These are phyloP conservation scores for Lapara coniferarum DNA, from an alignment of 2,888 invertebrate species.

Conservation along the genomic window DNA sequence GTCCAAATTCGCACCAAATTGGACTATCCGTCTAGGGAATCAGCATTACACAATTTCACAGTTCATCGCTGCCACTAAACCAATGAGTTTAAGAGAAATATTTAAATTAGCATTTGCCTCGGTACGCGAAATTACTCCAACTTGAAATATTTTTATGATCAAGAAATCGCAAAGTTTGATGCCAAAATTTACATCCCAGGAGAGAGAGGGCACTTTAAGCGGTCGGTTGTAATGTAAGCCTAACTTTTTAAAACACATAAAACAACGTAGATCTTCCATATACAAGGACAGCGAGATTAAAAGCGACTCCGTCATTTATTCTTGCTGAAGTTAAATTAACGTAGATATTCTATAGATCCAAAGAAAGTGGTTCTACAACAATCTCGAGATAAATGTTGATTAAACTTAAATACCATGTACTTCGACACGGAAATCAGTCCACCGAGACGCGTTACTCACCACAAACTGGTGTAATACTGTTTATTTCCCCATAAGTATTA, in stretches of 20 bases:
- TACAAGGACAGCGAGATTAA: too few relatives aligned
- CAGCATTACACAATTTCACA: too few relatives aligned
- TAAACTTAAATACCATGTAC: constrained; percentile 14
- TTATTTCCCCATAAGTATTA: background rate
- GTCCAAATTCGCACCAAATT: too few relatives aligned
- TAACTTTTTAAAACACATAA: too few relatives aligned
- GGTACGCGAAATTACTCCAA: background rate
- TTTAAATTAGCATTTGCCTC: too few relatives aligned
- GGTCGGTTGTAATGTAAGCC: background rate
- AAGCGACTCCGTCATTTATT: too few relatives aligned
- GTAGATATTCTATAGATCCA: background rate
- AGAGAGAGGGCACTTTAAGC: background rate
- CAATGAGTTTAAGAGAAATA: too few relatives aligned
- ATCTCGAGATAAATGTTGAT: constrained; percentile 23
- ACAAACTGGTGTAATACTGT: constrained; percentile 15
- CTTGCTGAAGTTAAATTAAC: background rate
- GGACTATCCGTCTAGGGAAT: too few relatives aligned
- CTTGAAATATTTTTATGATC: too few relatives aligned
- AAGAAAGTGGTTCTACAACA: constrained; percentile 16
- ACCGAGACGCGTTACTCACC: constrained; percentile 17
- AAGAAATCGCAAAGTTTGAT: background rate
- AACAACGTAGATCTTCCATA: too few relatives aligned
- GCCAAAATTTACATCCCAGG: background rate
- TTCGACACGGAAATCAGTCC: constrained; percentile 16
- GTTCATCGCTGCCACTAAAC: too few relatives aligned